A percentile compares a stretch with the other conserved stretches of the same genome.
Conservation (phyloP, 2,113 vertebrate species). For the Anser brachyrhynchus region DNA sequence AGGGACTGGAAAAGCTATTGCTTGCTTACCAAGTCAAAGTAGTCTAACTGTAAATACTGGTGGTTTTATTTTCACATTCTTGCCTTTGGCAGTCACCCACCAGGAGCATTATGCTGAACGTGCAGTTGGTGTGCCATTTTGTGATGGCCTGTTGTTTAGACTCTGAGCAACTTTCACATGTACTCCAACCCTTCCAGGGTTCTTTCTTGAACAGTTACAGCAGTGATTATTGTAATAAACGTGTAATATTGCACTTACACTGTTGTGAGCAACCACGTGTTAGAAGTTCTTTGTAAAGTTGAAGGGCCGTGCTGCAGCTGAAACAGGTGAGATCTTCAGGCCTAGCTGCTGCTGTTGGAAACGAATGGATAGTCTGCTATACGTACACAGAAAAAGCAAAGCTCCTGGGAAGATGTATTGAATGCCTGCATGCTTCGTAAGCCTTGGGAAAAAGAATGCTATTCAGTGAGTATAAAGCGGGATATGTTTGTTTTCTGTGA, state of each 20-base stretch:
- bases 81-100: neutral
- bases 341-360: neutral
- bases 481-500: neutral
- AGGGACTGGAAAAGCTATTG: neutral
- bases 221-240: neutral
- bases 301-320: neutral
- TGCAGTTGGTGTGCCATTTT: neutral
- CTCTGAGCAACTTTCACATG: neutral
- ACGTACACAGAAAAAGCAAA: neutral
- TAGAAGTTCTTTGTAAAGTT: neutral
- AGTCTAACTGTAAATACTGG: neutral
- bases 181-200: neutral
- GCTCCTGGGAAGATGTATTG: neutral
- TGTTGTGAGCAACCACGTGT: neutral
- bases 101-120: neutral
- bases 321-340: neutral
- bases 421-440: neutral
- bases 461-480: neutral
- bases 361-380: neutral
- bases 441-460: neutral
- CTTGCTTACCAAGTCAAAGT: neutral
- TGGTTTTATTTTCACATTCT: constrained; percentile 18
- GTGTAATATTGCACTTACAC: neutral
- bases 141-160: neutral
- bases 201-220: neutral